Evolutionary conservation across 2,888 invertebrate species (phyloP).

Genomic region (Micoletzkya japonica): DNA sequence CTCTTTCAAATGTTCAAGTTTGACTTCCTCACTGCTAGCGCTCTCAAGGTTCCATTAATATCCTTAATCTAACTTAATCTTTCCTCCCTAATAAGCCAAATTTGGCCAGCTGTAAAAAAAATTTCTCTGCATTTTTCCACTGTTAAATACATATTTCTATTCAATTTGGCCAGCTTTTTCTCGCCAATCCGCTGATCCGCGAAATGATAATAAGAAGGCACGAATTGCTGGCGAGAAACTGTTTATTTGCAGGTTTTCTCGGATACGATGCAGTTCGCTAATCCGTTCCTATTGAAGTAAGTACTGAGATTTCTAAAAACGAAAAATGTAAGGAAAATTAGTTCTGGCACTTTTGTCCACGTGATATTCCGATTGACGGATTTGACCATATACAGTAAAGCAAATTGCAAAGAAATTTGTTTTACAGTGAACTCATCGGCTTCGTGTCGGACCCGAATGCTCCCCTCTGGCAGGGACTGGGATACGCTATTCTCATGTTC

Average conservation of each 20-base stretch:
- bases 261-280: slow-evolving; percentile 77
- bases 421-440: slow-evolving; percentile 65
- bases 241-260: slow-evolving; percentile 34
- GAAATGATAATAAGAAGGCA: background rate
- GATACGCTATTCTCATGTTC: slow-evolving; percentile 64
- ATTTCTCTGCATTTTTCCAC: background rate
- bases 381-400: no score
- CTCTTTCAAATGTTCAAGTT: slow-evolving; percentile 84
- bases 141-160: background rate
- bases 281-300: slow-evolving; percentile 86
- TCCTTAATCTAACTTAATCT: background rate
- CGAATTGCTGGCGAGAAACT: background rate
- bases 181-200: background rate
- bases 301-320: slow-evolving; percentile 33
- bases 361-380: no score
- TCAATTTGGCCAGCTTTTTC: background rate
- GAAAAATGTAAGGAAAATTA: no score
- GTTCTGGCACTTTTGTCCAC: no score
- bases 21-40: slow-evolving; percentile 82
- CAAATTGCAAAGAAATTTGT: no score
- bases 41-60: slow-evolving; percentile 39
- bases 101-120: background rate
- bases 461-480: slow-evolving; percentile 55
- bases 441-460: slow-evolving; percentile 60
- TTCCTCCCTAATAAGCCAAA: background rate